Evolutionary conservation across 2,888 invertebrate genomes (phyloP).

Genomic region (Volucella inanis): DNA sequence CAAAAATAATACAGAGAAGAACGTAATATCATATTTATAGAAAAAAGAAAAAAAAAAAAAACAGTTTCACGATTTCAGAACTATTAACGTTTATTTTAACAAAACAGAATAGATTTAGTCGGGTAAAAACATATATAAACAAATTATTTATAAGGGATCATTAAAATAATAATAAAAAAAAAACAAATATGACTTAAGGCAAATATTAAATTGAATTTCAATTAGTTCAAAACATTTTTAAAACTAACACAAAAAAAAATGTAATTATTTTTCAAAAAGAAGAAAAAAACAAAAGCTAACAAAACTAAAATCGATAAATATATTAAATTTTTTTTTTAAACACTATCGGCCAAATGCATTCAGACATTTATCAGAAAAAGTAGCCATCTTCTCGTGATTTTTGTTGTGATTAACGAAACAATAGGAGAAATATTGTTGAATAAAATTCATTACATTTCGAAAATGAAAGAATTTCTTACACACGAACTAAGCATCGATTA

Average conservation of each 20-base stretch:
- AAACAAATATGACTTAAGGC: conserved; percentile 60
- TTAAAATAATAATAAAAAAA: conserved; percentile 34
- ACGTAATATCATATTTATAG: conserved; percentile 73
- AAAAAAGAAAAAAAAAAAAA: conserved; percentile 25
- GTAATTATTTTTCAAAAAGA: conserved; percentile 24
- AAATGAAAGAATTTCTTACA: too few species aligned
- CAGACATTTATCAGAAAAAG: too few species aligned
- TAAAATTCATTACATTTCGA: too few species aligned
- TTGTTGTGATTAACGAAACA: too few species aligned
- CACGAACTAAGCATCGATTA: too few species aligned
- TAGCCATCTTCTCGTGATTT: too few species aligned
- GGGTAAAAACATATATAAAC: conserved; percentile 60
- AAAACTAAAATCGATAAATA: conserved; percentile 19
- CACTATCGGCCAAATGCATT: too few species aligned
- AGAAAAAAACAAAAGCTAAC: conserved; percentile 16
- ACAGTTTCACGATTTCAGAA: conserved; percentile 57
- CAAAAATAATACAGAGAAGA: conserved; percentile 42
- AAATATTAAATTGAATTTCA: conserved; percentile 30
- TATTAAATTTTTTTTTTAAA: conserved; percentile 25
- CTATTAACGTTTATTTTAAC: conserved; percentile 58
- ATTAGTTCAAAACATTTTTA: conserved; percentile 61
- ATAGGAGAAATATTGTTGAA: too few species aligned
- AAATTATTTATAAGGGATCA: conserved; percentile 67
- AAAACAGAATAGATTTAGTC: conserved; percentile 44
- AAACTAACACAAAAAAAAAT: conserved; percentile 47